Evolutionary conservation across 2,113 vertebrate species (phyloP).

Genomic region (Clarias magur): DNA sequence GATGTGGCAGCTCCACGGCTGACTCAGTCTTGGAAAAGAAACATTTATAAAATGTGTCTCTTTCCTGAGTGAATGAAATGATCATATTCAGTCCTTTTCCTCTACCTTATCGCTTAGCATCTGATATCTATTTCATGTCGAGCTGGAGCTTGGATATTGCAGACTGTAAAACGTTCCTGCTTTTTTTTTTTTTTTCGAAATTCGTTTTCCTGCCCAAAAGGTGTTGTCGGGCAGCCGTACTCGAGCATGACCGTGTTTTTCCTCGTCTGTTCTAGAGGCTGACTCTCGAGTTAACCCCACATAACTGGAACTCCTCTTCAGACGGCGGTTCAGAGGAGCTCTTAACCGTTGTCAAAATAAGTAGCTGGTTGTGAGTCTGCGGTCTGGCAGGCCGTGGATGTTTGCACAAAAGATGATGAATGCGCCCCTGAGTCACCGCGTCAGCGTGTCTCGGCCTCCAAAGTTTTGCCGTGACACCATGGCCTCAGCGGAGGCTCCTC

Average conservation of each 20-base stretch:
- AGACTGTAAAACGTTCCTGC: background rate
- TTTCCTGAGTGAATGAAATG: constrained; percentile 4
- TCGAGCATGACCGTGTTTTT: constrained; percentile 39
- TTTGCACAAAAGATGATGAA: constrained; percentile 48
- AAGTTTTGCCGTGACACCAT: constrained; percentile 10
- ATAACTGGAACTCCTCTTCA: constrained; percentile 16
- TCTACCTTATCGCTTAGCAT: constrained; percentile 16
- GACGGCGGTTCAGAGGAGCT: constrained; percentile 18
- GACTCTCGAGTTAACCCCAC: constrained; percentile 30
- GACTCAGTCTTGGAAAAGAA: constrained; percentile 33
- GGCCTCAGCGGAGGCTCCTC: constrained; percentile 9
- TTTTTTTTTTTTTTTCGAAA: no score
- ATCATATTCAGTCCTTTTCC: background rate
- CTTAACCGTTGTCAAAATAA: constrained; percentile 33
- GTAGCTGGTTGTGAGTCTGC: constrained; percentile 37
- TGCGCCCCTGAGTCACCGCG: constrained; percentile 17
- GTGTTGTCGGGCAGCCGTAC: background rate
- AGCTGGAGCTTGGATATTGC: background rate
- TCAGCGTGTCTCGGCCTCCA: constrained; percentile 20
- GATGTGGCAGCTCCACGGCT: constrained; percentile 45
- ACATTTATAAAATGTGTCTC: constrained; percentile 32
- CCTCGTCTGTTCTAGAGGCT: constrained; percentile 4
- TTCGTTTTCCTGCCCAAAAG: background rate
- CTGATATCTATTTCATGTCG: constrained; percentile 3
- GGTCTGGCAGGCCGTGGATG: constrained; percentile 37